Conservation (phyloP, 2,888 invertebrate genomes). For the Epistrophella euchroma region DNA sequence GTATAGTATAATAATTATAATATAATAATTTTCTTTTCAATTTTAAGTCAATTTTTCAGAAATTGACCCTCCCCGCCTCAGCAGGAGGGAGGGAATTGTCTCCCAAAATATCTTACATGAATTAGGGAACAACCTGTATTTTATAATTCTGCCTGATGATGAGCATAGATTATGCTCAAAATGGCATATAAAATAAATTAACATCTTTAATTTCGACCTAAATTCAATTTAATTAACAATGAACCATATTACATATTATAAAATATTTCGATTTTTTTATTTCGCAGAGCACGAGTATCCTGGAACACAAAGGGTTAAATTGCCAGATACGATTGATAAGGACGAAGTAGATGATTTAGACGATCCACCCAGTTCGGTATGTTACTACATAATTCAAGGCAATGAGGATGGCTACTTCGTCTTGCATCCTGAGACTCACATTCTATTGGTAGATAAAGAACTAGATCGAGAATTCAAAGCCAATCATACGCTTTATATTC, state of each 20-base stretch:
- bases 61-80: too few species aligned
- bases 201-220: too few species aligned
- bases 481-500: conserved; percentile 89
- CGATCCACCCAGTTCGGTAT: conserved; percentile 92
- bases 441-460: conserved; percentile 84
- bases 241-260: not conserved
- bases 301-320: conserved; percentile 87
- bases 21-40: too few species aligned
- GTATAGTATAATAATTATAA: too few species aligned
- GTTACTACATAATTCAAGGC: conserved; percentile 95
- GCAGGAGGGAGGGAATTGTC: too few species aligned
- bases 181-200: too few species aligned
- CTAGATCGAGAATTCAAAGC: conserved; percentile 90
- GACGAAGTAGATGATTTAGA: conserved; percentile 94
- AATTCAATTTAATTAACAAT: too few species aligned
- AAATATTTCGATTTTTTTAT: not conserved
- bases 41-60: too few species aligned
- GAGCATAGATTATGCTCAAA: too few species aligned
- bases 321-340: conserved; percentile 93
- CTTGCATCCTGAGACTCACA: conserved; percentile 90
- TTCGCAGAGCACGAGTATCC: conserved; percentile 85
- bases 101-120: too few species aligned
- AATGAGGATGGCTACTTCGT: conserved; percentile 90
- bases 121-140: too few species aligned
- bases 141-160: too few species aligned